phyloP scores from a whole-genome alignment of 2,113 vertebrate species.

The Leptocoma aspasia region DNA sequence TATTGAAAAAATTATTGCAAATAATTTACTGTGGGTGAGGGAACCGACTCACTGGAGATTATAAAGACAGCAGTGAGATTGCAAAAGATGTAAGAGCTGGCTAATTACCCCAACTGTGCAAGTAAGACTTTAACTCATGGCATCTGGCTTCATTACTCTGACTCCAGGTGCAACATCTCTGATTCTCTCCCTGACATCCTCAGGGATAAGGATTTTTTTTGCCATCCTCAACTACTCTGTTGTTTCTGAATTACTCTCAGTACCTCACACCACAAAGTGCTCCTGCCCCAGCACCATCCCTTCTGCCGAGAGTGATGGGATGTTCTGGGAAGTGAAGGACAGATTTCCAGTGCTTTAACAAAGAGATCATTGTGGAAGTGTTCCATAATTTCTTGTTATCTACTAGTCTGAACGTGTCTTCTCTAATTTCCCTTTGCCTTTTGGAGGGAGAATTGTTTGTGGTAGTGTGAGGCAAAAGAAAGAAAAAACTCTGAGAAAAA shows the following conservation, averaged over 20 bases:
- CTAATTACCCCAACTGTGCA: background rate
- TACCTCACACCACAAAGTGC: background rate
- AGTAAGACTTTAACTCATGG: background rate
- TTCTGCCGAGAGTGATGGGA: background rate
- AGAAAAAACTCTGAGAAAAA: background rate
- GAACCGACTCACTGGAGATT: background rate
- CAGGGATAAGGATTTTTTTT: background rate
- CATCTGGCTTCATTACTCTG: background rate
- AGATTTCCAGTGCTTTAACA: background rate
- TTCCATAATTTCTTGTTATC: background rate
- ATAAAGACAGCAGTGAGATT: background rate
- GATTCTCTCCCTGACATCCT: background rate
- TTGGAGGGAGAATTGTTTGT: background rate
- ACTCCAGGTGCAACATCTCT: background rate
- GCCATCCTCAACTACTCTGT: background rate
- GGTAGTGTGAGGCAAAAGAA: background rate
- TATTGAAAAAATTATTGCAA: background rate
- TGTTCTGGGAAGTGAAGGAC: background rate
- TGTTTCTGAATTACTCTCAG: background rate
- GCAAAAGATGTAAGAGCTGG: background rate
- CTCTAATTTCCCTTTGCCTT: background rate
- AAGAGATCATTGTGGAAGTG: background rate
- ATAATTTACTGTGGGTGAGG: background rate
- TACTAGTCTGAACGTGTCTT: background rate
- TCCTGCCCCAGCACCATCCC: background rate